Percentiles rank a stretch among this genome's conserved stretches.
Evolutionary conservation across 2,888 invertebrate species (phyloP).

Genomic region (Polyommatus iphigenia): DNA sequence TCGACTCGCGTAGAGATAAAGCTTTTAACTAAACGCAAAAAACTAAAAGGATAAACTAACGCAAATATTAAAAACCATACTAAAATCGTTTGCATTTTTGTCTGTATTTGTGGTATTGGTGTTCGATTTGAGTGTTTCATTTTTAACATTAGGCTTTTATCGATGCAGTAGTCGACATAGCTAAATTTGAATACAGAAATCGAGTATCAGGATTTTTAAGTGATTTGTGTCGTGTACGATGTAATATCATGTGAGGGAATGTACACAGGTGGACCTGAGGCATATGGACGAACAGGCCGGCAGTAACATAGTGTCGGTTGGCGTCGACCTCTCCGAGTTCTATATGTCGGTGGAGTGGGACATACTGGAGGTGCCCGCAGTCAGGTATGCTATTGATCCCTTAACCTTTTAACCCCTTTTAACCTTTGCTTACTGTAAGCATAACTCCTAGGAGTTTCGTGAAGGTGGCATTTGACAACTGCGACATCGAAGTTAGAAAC

Average conservation of each 20-base stretch:
- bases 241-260: conserved; percentile 46
- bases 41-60: conserved; percentile 32
- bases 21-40: conserved; percentile 40
- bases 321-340: conserved; percentile 98
- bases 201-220: not conserved
- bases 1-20: conserved; percentile 44
- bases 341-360: conserved; percentile 99
- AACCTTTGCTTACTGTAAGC: too few species aligned
- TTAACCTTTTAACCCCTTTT: too few species aligned
- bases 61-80: conserved; percentile 31
- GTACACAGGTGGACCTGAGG: conserved; percentile 90
- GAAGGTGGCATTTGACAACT: too few species aligned
- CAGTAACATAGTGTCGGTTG: conserved; percentile 94
- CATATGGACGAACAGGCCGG: conserved; percentile 95
- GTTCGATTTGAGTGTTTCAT: conserved; percentile 39
- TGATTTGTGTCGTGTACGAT: conserved; percentile 19
- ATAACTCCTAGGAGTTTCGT: too few species aligned
- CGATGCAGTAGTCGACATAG: conserved; percentile 25
- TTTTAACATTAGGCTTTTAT: conserved; percentile 31
- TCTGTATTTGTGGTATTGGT: conserved; percentile 35
- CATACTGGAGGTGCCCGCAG: conserved; percentile 96
- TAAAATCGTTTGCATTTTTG: conserved; percentile 33
- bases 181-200: conserved; percentile 5
- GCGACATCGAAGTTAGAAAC: too few species aligned
- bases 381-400: conserved; percentile 82